These are phyloP conservation scores for Drosophila tripunctata DNA, from an alignment of 2,888 invertebrate species.

Conservation along the genomic window DNA sequence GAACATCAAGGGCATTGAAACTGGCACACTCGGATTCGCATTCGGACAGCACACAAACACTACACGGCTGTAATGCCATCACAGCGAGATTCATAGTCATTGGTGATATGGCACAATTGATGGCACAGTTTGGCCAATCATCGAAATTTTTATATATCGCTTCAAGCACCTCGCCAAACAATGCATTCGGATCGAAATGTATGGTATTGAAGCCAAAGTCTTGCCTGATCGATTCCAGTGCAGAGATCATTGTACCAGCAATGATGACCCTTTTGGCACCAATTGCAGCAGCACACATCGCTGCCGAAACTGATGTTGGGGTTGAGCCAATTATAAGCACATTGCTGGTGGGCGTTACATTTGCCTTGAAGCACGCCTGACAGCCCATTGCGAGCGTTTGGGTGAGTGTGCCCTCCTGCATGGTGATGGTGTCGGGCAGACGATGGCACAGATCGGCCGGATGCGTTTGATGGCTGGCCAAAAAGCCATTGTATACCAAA, in stretches of 20 bases:
- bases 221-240: slow-evolving; percentile 49
- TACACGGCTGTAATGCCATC: slow-evolving; percentile 73
- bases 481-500: slow-evolving; percentile 74
- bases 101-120: slow-evolving; percentile 76
- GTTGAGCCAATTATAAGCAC: slow-evolving; percentile 77
- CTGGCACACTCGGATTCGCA: slow-evolving; percentile 78
- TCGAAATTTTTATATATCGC: slow-evolving; percentile 53
- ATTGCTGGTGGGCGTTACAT: slow-evolving; percentile 71
- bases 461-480: slow-evolving; percentile 73
- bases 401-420: slow-evolving; percentile 73
- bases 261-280: slow-evolving; percentile 74
- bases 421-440: slow-evolving; percentile 54
- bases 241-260: slow-evolving; percentile 50
- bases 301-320: slow-evolving; percentile 72
- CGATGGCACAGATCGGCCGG: slow-evolving; percentile 81
- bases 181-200: slow-evolving; percentile 46
- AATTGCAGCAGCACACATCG: slow-evolving; percentile 73
- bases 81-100: slow-evolving; percentile 78
- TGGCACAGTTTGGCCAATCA: slow-evolving; percentile 75
- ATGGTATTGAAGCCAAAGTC: slow-evolving; percentile 67
- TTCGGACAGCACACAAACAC: slow-evolving; percentile 75
- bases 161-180: slow-evolving; percentile 60
- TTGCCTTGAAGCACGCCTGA: slow-evolving; percentile 74
- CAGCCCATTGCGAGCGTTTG: slow-evolving; percentile 77
- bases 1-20: slow-evolving; percentile 76